phyloP scores from a whole-genome alignment of 2,113 vertebrate species.

The Salvelinus alpinus region DNA sequence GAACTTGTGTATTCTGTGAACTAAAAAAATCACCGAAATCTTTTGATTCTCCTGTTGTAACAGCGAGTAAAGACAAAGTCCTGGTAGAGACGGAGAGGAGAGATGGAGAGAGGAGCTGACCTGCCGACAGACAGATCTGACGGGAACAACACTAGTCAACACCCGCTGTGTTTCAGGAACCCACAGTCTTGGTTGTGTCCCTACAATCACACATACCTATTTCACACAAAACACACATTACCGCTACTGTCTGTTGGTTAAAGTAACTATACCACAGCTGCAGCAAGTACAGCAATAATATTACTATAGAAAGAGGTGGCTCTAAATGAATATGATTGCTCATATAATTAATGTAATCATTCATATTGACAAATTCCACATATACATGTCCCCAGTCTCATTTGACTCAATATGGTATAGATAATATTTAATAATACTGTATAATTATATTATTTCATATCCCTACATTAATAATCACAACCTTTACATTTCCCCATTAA shows the following conservation, averaged over 20 bases:
- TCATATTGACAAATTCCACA: no score
- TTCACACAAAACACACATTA: not conserved
- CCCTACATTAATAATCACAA: not conserved
- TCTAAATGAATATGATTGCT: no score
- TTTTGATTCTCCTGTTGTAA: no score
- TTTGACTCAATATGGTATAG: not conserved
- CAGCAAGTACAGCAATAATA: no score
- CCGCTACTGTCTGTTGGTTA: no score
- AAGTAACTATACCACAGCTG: no score
- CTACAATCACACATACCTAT: not conserved
- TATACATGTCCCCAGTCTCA: not conserved
- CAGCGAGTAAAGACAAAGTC: no score
- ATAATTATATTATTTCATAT: not conserved
- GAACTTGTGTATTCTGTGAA: no score
- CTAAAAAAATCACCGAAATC: no score
- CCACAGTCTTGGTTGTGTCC: not conserved
- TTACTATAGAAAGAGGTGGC: no score
- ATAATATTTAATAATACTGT: not conserved
- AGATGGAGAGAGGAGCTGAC: not conserved
- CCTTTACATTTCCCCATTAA: not conserved
- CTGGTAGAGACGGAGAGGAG: no score
- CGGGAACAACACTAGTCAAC: not conserved
- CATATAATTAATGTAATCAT: no score
- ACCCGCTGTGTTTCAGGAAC: not conserved
- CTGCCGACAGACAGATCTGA: not conserved